Percentiles rank a stretch among this genome's conserved stretches.
These are phyloP conservation scores for Noctua pronuba DNA, from an alignment of 2,888 invertebrate genomes.

Conservation along the genomic window DNA sequence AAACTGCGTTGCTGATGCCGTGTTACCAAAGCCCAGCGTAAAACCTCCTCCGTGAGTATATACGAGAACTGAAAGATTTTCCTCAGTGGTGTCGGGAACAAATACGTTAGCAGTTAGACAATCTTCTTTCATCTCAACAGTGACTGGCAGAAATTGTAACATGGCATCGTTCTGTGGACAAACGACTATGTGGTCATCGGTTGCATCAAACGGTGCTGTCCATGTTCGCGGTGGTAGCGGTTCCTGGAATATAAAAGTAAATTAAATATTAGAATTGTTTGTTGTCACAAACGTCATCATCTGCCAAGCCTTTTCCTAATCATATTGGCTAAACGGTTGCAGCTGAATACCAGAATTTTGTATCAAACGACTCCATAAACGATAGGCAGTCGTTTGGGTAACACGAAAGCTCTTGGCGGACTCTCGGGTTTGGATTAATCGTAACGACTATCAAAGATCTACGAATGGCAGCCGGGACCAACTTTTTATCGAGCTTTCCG, in stretches of 20 bases:
- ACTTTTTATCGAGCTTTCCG: too few relatives aligned
- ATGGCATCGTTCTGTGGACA: conserved; percentile 67
- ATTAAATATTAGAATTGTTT: neutral
- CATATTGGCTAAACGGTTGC: neutral
- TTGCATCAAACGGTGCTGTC: conserved; percentile 68
- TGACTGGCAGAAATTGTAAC: neutral
- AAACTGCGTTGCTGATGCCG: conserved; percentile 12
- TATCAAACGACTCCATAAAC: too few relatives aligned
- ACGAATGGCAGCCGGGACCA: too few relatives aligned
- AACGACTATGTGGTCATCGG: conserved; percentile 66
- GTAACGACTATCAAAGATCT: neutral
- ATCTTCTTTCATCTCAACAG: conserved; percentile 71
- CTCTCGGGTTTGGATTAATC: too few relatives aligned
- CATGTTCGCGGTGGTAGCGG: conserved; percentile 61
- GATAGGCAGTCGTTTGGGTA: too few relatives aligned
- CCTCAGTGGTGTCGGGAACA: conserved; percentile 75
- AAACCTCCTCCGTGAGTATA: conserved; percentile 76
- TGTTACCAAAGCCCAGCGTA: conserved; percentile 55
- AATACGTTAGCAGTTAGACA: conserved; percentile 82
- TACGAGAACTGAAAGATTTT: conserved; percentile 71
- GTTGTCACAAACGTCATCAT: neutral
- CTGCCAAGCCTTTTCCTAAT: neutral
- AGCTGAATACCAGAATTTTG: too few relatives aligned
- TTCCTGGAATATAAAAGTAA: conserved; percentile 48
- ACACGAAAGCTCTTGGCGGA: too few relatives aligned